These are phyloP conservation scores for Vulpes vulpes DNA, from an alignment of 2,113 vertebrate species.

Conservation along the genomic window DNA sequence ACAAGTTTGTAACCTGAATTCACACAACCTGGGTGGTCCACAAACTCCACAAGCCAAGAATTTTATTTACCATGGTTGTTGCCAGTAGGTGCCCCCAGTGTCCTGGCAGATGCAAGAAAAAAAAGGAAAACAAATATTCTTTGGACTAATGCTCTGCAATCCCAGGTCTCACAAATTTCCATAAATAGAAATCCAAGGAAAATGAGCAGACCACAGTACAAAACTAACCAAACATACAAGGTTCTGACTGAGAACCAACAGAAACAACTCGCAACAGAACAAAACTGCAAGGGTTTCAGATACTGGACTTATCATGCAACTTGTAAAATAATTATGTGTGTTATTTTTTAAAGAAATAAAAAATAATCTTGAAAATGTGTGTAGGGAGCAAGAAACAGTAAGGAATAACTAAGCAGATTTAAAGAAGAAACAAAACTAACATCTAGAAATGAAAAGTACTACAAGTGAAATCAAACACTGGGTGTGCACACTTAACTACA, in stretches of 20 bases:
- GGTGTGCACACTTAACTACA: neutral
- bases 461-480: neutral
- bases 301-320: neutral
- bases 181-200: conserved; percentile 32
- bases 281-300: neutral
- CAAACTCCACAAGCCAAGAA: neutral
- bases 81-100: neutral
- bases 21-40: neutral
- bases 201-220: neutral
- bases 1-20: neutral
- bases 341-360: neutral
- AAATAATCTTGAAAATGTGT: conserved; percentile 10
- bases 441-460: neutral
- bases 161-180: conserved; percentile 12
- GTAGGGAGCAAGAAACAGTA: neutral
- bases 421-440: neutral
- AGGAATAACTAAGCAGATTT: neutral
- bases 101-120: conserved; percentile 28
- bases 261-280: neutral
- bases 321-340: neutral
- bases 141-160: neutral
- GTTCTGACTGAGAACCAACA: neutral
- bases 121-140: conserved; percentile 39
- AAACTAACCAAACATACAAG: neutral
- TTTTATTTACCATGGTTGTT: neutral